Percentiles rank a stretch among this genome's conserved stretches.
Evolutionary conservation across 2,888 invertebrate genomes (phyloP).

Genomic region (Zelleria hepariella): DNA sequence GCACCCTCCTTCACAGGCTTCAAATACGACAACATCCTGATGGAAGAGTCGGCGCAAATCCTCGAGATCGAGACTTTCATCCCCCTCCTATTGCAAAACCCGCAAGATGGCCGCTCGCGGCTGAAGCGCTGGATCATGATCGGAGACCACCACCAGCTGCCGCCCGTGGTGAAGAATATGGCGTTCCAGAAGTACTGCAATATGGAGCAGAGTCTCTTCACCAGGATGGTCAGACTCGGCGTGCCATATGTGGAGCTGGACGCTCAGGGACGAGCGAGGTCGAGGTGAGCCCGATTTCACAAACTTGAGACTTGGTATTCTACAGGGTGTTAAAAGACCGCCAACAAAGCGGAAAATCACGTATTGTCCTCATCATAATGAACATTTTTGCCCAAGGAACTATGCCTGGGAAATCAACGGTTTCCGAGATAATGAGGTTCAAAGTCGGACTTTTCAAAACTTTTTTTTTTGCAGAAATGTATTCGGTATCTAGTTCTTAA

Average conservation of each 20-base stretch:
- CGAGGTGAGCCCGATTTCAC: slow-evolving; percentile 76
- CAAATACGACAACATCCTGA: slow-evolving; percentile 98
- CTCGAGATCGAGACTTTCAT: slow-evolving; percentile 99
- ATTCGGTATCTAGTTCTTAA: too few species aligned
- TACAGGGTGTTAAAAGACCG: too few species aligned
- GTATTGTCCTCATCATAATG: too few species aligned
- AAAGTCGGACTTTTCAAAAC: too few species aligned
- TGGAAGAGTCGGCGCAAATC: slow-evolving; percentile 99
- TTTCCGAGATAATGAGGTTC: too few species aligned
- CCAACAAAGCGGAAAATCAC: too few species aligned
- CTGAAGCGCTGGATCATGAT: slow-evolving; percentile 99
- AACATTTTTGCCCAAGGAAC: too few species aligned
- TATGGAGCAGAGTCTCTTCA: slow-evolving; percentile 99
- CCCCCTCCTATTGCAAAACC: slow-evolving; percentile 97
- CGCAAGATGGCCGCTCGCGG: slow-evolving; percentile 94
- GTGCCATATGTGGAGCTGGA: slow-evolving; percentile 98
- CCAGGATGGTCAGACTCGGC: slow-evolving; percentile 94
- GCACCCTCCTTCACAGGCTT: slow-evolving; percentile 72
- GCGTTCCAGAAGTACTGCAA: slow-evolving; percentile 99
- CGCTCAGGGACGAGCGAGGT: slow-evolving; percentile 95
- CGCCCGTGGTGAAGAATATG: slow-evolving; percentile 99
- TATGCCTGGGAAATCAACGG: too few species aligned
- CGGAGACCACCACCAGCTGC: slow-evolving; percentile 98
- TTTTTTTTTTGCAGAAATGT: too few species aligned
- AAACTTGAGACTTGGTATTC: too few species aligned